Evolutionary conservation across 2,113 vertebrate species (phyloP).

Genomic region (Otolemur garnettii): DNA sequence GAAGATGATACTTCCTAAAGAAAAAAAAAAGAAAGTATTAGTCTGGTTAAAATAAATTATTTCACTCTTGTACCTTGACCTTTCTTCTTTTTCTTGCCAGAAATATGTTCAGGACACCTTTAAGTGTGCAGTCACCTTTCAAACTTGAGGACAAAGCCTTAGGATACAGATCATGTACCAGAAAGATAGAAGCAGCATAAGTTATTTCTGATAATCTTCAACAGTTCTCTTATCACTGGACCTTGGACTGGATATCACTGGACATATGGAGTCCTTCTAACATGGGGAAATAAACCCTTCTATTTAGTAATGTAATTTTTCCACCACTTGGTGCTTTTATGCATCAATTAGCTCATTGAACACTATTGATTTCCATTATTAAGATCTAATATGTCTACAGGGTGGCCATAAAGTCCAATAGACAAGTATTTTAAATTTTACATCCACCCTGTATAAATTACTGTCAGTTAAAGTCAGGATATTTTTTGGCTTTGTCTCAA

Average conservation of each 20-base stretch:
- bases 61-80: background rate
- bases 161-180: background rate
- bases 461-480: constrained; percentile 81
- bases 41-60: background rate
- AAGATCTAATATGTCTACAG: constrained; percentile 72
- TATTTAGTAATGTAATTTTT: background rate
- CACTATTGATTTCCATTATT: constrained; percentile 52
- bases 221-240: background rate
- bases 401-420: no score
- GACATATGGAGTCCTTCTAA: background rate
- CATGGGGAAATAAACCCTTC: background rate
- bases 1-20: background rate
- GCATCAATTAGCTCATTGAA: constrained; percentile 36
- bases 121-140: background rate
- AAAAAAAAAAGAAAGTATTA: background rate
- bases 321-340: background rate
- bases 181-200: background rate
- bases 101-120: background rate
- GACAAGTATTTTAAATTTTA: no score
- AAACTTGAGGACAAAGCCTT: background rate
- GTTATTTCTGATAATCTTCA: background rate
- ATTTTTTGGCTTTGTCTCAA: constrained; percentile 75
- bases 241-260: no score
- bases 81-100: background rate
- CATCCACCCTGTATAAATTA: no score